These are phyloP conservation scores for Heteractis magnifica DNA, from an alignment of 92 coral and sea anemone genomes.

Conservation along the genomic window DNA sequence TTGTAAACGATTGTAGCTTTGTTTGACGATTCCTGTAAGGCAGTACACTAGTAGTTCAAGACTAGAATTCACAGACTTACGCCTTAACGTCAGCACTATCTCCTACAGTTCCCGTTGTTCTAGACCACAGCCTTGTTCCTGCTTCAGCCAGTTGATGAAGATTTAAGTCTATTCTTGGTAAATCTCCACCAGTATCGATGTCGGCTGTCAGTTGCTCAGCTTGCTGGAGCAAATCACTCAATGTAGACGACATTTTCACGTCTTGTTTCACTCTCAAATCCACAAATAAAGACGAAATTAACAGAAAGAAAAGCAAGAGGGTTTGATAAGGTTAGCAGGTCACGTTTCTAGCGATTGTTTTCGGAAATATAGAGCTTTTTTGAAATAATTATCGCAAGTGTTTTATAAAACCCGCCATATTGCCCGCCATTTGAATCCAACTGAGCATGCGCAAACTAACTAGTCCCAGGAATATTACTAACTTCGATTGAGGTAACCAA, in stretches of 20 bases:
- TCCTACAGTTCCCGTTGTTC: conserved; percentile 79
- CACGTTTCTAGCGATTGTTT: background rate
- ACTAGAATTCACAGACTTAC: conserved; percentile 51
- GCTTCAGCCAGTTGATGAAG: conserved; percentile 97
- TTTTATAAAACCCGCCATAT: conserved; percentile 86
- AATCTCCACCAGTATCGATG: conserved; percentile 97
- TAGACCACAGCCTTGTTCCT: conserved; percentile 91
- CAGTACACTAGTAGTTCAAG: background rate
- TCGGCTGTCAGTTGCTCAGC: conserved; percentile 98
- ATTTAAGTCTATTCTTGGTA: conserved; percentile 91
- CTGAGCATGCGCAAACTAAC: conserved; percentile 23
- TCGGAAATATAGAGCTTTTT: background rate
- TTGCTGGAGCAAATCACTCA: conserved; percentile 93
- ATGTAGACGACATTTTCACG: conserved; percentile 78
- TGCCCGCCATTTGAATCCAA: conserved; percentile 36
- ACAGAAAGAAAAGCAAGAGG: conserved; percentile 1
- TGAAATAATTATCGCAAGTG: conserved; percentile 9
- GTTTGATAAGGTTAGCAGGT: background rate
- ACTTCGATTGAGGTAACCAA: background rate
- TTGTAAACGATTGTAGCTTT: background rate
- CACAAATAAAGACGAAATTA: background rate
- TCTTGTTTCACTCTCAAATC: background rate
- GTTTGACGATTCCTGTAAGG: background rate
- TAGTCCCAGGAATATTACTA: background rate
- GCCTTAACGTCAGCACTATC: conserved; percentile 97